These are phyloP conservation scores for Dinothrombium tinctorium DNA, from an alignment of 1,140 invertebrate genomes.

Conservation along the genomic window DNA sequence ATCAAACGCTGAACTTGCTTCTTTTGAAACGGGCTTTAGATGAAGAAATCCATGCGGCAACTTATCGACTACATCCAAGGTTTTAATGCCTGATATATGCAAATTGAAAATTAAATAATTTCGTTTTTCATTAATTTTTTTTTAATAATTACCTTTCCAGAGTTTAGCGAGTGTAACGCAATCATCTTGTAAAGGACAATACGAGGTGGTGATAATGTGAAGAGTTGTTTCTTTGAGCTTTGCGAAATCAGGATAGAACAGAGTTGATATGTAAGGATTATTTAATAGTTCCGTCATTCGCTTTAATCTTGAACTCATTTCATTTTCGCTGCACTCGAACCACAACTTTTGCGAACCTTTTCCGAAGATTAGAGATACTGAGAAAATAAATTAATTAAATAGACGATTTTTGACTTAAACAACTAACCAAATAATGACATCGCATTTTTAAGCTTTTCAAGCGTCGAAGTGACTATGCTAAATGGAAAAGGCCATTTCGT, in stretches of 20 bases:
- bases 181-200: background rate
- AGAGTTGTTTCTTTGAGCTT: background rate
- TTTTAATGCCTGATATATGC: background rate
- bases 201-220: background rate
- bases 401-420: background rate
- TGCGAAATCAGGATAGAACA: background rate
- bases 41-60: slow-evolving; percentile 2
- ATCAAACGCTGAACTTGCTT: too few relatives aligned
- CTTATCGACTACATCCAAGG: background rate
- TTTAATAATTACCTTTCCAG: background rate
- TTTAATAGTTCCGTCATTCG: background rate
- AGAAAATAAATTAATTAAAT: background rate
- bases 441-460: too few relatives aligned
- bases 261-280: background rate
- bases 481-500: too few relatives aligned
- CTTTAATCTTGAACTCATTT: background rate
- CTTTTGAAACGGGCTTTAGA: background rate
- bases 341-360: background rate
- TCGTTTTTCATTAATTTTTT: background rate
- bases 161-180: background rate
- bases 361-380: background rate
- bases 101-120: background rate
- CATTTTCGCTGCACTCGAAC: background rate
- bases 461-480: too few relatives aligned
- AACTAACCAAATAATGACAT: too few relatives aligned